phyloP scores from a whole-genome alignment of 2,113 vertebrate genomes.

The Meriones unguiculatus region DNA sequence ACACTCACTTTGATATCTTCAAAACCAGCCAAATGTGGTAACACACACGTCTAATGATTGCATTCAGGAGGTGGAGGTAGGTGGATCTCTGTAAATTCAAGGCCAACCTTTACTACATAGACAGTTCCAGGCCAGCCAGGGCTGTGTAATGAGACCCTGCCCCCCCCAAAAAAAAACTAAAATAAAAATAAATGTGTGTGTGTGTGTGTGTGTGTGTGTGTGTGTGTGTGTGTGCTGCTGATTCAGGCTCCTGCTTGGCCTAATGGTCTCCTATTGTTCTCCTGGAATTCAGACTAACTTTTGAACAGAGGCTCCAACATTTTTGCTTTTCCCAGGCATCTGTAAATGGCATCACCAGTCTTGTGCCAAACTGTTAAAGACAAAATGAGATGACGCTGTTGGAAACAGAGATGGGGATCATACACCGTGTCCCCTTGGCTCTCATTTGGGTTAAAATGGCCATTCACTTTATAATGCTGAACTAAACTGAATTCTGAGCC shows the following conservation, averaged over 20 bases:
- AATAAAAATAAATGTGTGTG: too few relatives aligned
- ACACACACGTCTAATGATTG: neutral
- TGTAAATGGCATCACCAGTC: neutral
- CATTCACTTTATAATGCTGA: neutral
- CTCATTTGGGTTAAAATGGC: neutral
- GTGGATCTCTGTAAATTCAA: neutral
- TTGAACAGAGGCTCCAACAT: neutral
- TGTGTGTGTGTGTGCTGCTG: rapidly evolving
- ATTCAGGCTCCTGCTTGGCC: too few relatives aligned
- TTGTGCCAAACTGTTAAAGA: neutral
- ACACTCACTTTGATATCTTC: neutral
- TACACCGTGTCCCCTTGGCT: neutral
- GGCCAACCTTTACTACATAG: neutral
- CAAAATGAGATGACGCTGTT: neutral
- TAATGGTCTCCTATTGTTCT: neutral
- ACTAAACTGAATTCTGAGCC: neutral
- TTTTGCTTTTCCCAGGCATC: neutral
- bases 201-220: too few relatives aligned
- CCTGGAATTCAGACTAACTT: neutral
- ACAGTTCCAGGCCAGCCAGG: neutral
- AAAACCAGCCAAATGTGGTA: neutral
- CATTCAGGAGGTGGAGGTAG: neutral
- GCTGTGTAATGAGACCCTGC: neutral
- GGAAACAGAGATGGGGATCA: neutral
- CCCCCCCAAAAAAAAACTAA: too few relatives aligned